These are phyloP conservation scores for Heliconius hermathena DNA, from an alignment of 1,140 invertebrate genomes.

Conservation along the genomic window DNA sequence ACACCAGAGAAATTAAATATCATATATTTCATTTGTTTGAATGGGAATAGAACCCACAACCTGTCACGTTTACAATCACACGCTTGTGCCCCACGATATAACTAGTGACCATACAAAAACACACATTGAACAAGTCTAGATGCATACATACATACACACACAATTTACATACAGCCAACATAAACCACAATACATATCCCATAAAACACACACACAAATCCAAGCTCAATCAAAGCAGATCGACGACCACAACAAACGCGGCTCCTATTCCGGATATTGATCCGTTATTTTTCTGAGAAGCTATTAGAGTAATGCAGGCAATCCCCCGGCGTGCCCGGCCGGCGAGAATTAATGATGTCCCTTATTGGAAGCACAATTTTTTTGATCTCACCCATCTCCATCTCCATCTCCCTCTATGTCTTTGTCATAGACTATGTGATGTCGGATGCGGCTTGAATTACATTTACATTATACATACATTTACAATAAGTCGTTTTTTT, in stretches of 20 bases:
- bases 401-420: slow-evolving; percentile 50
- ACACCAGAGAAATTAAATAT: no score
- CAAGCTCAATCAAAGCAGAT: slow-evolving; percentile 44
- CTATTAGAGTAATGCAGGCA: slow-evolving; percentile 71
- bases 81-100: no score
- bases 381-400: slow-evolving; percentile 61
- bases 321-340: slow-evolving; percentile 61
- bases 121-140: neutral
- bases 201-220: neutral
- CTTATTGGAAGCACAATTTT: slow-evolving; percentile 79
- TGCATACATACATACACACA: neutral
- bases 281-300: slow-evolving; percentile 75
- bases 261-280: slow-evolving; percentile 61
- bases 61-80: no score
- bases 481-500: no score
- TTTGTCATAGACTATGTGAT: slow-evolving; percentile 31
- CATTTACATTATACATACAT: no score
- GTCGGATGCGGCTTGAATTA: neutral
- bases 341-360: slow-evolving; percentile 79
- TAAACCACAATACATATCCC: neutral
- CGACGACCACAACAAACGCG: slow-evolving; percentile 50
- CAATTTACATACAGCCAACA: neutral
- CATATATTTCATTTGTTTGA: no score
- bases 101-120: no score
- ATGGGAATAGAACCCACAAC: no score